A percentile compares a stretch with the other conserved stretches of the same genome.
phyloP scores from a whole-genome alignment of 2,797 vertebrate genomes.

The Melanotaenia pygmaea region DNA sequence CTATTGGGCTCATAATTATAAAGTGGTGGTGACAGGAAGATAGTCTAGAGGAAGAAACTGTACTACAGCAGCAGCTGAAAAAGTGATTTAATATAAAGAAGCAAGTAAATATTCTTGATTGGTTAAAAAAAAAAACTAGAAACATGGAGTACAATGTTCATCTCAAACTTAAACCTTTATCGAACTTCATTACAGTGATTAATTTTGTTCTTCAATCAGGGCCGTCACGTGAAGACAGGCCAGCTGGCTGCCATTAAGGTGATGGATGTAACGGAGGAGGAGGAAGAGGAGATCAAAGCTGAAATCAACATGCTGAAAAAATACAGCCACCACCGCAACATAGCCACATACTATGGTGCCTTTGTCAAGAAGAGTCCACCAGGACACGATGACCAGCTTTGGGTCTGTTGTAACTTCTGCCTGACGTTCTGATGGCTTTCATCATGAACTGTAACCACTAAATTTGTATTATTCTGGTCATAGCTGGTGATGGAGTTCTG shows the following conservation, averaged over 20 bases:
- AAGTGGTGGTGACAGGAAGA: conserved; percentile 24
- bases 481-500: conserved; percentile 97
- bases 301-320: conserved; percentile 98
- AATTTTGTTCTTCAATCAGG: conserved; percentile 64
- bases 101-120: conserved; percentile 18
- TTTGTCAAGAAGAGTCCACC: conserved; percentile 96
- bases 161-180: conserved; percentile 1
- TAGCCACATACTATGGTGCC: conserved; percentile 95
- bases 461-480: conserved; percentile 42
- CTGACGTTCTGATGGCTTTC: background rate
- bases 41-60: conserved; percentile 12
- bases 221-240: conserved; percentile 87
- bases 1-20: conserved; percentile 16
- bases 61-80: conserved; percentile 11
- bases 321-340: conserved; percentile 95
- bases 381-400: conserved; percentile 93
- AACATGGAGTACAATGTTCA: background rate
- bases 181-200: conserved; percentile 11
- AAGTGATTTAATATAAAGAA: conserved; percentile 4
- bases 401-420: conserved; percentile 82
- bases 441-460: conserved; percentile 16
- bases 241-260: conserved; percentile 97
- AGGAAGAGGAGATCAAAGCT: conserved; percentile 95
- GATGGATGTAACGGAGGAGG: conserved; percentile 96
- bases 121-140: conserved; percentile 1